Evolutionary conservation across 2,113 vertebrate genomes (phyloP).

Genomic region (Meleagris gallopavo): DNA sequence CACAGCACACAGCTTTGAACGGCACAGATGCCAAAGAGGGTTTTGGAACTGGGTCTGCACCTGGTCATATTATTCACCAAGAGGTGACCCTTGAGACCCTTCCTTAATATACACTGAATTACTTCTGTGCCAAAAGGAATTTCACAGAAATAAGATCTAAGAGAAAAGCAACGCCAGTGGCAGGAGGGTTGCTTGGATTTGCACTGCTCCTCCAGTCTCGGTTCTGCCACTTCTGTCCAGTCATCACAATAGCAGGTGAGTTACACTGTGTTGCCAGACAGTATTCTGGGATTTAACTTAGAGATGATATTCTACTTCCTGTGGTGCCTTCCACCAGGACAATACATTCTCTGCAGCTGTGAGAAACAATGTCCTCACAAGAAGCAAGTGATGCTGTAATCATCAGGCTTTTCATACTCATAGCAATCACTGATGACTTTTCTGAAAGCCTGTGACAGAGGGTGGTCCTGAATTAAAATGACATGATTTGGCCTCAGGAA

Average conservation of each 20-base stretch:
- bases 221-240: background rate
- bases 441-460: background rate
- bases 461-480: conserved; percentile 3
- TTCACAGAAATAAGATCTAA: background rate
- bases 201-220: background rate
- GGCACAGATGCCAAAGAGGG: conserved; percentile 31
- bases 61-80: background rate
- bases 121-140: background rate
- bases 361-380: background rate
- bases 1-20: background rate
- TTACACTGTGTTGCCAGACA: background rate
- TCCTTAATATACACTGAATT: background rate
- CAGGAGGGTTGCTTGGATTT: background rate
- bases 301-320: background rate
- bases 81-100: conserved; percentile 28
- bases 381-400: background rate
- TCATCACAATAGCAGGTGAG: background rate
- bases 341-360: background rate
- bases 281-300: background rate
- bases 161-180: background rate
- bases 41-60: background rate
- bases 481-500: background rate
- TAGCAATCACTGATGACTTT: background rate
- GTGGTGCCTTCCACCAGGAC: background rate
- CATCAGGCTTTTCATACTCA: background rate